Conservation (phyloP, 2,797 vertebrate genomes). For the Sciurus vulgaris region DNA sequence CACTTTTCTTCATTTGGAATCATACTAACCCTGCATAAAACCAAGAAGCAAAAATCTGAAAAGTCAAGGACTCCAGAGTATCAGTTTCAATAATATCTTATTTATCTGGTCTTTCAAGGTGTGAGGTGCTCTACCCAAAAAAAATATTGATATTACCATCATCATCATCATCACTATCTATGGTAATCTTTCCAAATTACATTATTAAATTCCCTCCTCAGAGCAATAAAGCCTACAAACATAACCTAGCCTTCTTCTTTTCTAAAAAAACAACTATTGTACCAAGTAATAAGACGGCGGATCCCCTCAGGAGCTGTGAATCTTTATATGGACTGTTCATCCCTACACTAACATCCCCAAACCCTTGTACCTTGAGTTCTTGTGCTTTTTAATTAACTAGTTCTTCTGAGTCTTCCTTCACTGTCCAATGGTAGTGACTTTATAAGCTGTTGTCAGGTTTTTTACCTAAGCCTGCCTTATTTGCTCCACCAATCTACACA, state of each 20-base stretch:
- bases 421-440: not conserved
- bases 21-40: constrained; percentile 4
- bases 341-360: not conserved
- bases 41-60: constrained; percentile 29
- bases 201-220: not conserved
- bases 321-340: not conserved
- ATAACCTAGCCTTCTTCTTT: not conserved
- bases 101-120: not conserved
- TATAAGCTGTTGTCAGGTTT: not conserved
- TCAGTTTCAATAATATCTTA: constrained; percentile 4
- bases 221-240: not conserved
- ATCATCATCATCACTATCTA: not conserved
- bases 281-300: not conserved
- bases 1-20: constrained; percentile 5
- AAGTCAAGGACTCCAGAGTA: not conserved
- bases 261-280: not conserved
- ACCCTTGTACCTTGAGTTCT: not conserved
- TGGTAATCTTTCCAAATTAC: not conserved
- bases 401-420: constrained; percentile 1
- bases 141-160: not conserved
- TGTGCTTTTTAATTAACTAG: constrained; percentile 1
- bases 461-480: not conserved
- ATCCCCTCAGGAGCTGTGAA: not conserved
- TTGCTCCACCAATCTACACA: not conserved
- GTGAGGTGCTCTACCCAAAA: not conserved